Percentiles rank a stretch among this genome's conserved stretches.
These are phyloP conservation scores for Poeciliopsis infans DNA, from an alignment of 2,797 vertebrate genomes.

Conservation along the genomic window DNA sequence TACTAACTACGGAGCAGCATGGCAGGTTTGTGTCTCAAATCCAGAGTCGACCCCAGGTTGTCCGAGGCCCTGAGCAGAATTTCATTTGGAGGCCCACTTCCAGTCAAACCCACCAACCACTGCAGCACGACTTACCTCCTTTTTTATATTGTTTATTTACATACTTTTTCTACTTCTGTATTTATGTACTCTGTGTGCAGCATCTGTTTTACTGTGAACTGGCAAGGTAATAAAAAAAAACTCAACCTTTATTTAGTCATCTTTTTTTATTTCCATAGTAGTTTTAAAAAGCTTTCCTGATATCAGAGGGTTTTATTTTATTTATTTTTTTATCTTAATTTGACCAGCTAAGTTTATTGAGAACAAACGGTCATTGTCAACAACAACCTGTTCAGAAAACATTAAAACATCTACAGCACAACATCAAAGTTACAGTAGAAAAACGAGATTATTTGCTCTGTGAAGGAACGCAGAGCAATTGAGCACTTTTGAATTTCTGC, in stretches of 20 bases:
- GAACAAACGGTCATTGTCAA: too few relatives aligned
- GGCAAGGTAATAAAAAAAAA: background rate
- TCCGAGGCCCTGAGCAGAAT: background rate
- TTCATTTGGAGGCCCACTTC: background rate
- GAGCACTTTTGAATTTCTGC: background rate
- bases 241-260: background rate
- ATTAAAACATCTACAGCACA: too few relatives aligned
- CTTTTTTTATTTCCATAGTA: background rate
- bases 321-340: too few relatives aligned
- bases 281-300: background rate
- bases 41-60: background rate
- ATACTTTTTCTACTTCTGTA: background rate
- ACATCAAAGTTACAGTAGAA: too few relatives aligned
- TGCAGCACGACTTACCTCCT: background rate
- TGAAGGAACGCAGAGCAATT: background rate
- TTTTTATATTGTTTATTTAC: background rate
- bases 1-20: conserved; percentile 6
- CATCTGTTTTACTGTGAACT: background rate
- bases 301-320: background rate
- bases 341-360: too few relatives aligned
- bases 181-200: background rate
- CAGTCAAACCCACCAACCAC: background rate
- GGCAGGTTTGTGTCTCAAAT: conserved; percentile 3
- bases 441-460: background rate
- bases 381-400: too few relatives aligned